Conservation (phyloP, 2,113 vertebrate genomes). For the Phocoena phocoena region DNA sequence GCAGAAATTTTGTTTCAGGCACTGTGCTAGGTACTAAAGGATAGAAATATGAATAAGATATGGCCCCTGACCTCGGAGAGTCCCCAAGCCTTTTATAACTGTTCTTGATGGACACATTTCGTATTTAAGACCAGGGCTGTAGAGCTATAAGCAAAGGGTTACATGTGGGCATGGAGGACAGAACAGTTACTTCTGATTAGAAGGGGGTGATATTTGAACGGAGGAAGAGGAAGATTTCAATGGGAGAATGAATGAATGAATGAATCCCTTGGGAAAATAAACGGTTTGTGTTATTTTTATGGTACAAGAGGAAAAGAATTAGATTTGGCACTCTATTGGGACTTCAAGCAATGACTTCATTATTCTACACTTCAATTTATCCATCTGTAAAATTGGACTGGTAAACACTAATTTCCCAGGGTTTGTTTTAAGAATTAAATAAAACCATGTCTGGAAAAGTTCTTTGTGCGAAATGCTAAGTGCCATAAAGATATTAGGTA, state of each 20-base stretch:
- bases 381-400: not conserved
- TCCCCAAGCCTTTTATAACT: not conserved
- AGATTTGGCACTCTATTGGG: not conserved
- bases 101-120: not conserved
- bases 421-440: not conserved
- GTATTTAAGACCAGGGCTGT: not conserved
- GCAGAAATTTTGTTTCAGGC: not conserved
- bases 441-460: constrained; percentile 1
- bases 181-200: not conserved
- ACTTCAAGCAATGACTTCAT: not conserved
- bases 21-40: not conserved
- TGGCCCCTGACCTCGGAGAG: not conserved
- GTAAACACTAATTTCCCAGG: not conserved
- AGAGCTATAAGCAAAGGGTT: not conserved
- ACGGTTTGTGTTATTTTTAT: not conserved
- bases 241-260: not conserved
- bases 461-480: not conserved
- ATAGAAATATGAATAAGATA: not conserved
- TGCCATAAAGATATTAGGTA: not conserved
- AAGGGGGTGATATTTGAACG: not conserved
- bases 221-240: not conserved
- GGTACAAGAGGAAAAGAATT: not conserved
- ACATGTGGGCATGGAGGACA: not conserved
- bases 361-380: not conserved
- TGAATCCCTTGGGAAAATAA: not conserved